Percentiles rank a stretch among this genome's conserved stretches.
Evolutionary conservation across 2,888 invertebrate genomes (phyloP).

Genomic region (Yponomeuta sedellus): DNA sequence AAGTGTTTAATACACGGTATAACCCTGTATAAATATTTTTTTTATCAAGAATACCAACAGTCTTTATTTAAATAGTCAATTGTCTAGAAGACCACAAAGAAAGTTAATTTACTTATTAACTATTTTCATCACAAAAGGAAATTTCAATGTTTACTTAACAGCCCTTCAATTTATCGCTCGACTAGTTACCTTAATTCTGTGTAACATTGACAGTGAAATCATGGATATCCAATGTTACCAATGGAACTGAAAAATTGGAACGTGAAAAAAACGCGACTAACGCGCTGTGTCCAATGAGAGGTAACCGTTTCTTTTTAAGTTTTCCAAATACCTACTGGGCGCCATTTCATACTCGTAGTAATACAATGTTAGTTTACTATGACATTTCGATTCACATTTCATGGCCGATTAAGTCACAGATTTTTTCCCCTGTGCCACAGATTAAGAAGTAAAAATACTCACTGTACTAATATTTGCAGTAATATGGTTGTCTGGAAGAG

Average conservation of each 20-base stretch:
- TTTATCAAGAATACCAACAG: neutral
- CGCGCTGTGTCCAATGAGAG: neutral
- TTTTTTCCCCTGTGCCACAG: no score
- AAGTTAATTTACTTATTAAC: neutral
- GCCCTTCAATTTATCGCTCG: neutral
- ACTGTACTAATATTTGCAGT: no score
- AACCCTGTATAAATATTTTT: no score
- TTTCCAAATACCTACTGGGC: neutral
- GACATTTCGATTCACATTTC: no score
- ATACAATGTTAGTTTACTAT: no score
- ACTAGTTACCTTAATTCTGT: neutral
- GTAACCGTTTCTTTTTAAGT: neutral
- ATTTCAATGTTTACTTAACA: neutral
- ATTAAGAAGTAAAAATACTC: no score
- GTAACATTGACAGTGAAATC: slow-evolving; percentile 1
- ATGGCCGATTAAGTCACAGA: no score
- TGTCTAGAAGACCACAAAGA: neutral
- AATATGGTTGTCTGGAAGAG: no score
- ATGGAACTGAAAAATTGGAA: neutral
- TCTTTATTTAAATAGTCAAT: neutral
- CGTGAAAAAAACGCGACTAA: neutral
- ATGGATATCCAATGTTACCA: neutral
- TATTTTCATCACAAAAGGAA: neutral
- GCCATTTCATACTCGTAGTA: no score
- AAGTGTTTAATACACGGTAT: no score